Evolutionary conservation across 2,888 invertebrate species (phyloP).

Genomic region (Microctonus brassicae): DNA sequence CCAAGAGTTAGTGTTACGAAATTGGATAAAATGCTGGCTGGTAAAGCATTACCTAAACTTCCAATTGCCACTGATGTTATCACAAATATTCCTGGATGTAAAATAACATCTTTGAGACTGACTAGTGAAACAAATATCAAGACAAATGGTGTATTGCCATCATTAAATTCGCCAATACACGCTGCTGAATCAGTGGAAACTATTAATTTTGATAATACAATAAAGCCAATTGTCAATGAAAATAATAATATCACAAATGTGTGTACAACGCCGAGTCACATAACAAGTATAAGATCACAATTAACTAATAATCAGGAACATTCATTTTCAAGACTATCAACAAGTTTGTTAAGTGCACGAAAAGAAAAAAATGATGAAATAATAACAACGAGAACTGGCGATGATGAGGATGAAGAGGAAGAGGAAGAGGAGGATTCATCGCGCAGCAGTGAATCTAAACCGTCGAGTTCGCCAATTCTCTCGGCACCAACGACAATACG

Average conservation of each 20-base stretch:
- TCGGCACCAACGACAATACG: conserved; percentile 86
- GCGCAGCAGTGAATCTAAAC: conserved; percentile 60
- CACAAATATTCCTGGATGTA: conserved; percentile 58
- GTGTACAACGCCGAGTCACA: conserved; percentile 30
- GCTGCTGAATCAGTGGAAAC: conserved; percentile 37
- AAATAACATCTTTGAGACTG: conserved; percentile 61
- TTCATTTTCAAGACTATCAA: conserved; percentile 41
- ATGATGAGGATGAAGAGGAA: conserved; percentile 55
- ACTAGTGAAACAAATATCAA: conserved; percentile 59
- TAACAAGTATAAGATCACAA: background rate
- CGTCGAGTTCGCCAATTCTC: conserved; percentile 78
- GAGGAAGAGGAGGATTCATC: conserved; percentile 65
- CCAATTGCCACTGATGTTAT: conserved; percentile 59
- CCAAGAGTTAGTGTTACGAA: conserved; percentile 72
- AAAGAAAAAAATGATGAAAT: conserved; percentile 34
- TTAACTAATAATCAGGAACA: conserved; percentile 35
- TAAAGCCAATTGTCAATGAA: conserved; percentile 60
- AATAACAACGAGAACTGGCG: conserved; percentile 27
- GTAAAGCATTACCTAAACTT: conserved; percentile 72
- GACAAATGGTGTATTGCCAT: conserved; percentile 46
- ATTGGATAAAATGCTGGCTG: conserved; percentile 71
- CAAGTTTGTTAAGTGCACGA: conserved; percentile 35
- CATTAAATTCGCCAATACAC: conserved; percentile 43
- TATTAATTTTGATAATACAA: conserved; percentile 41
- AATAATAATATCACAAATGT: conserved; percentile 61